Conservation (phyloP, 1,140 invertebrate genomes). For the Hylaeus volcanicus region DNA sequence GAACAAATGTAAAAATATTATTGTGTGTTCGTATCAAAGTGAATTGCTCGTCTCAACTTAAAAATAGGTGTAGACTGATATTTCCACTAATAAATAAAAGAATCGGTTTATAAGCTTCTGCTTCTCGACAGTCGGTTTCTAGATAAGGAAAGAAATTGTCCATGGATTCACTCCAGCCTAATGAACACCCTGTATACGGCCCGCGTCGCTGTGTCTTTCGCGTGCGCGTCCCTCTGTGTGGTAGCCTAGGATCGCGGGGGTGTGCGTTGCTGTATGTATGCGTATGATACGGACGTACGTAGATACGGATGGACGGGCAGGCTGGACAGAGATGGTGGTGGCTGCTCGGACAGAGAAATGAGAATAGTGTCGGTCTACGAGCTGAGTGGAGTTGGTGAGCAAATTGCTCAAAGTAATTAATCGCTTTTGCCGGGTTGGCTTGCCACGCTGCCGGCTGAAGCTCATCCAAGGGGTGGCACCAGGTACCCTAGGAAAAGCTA, state of each 20-base stretch:
- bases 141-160: too few relatives aligned
- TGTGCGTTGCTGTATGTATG: constrained; percentile 40
- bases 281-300: constrained; percentile 59
- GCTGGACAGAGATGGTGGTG: constrained; percentile 56
- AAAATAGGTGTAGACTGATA: too few relatives aligned
- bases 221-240: constrained; percentile 14
- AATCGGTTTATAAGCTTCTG: too few relatives aligned
- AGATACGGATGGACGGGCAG: constrained; percentile 53
- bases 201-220: constrained; percentile 40
- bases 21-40: too few relatives aligned
- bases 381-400: constrained; percentile 78
- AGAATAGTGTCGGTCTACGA: constrained; percentile 79
- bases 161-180: too few relatives aligned
- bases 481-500: constrained; percentile 70
- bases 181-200: constrained; percentile 12
- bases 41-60: too few relatives aligned
- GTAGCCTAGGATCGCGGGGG: neutral
- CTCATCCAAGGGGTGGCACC: constrained; percentile 74
- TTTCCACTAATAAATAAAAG: too few relatives aligned
- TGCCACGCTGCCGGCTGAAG: constrained; percentile 72
- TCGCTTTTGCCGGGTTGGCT: constrained; percentile 78
- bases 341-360: constrained; percentile 73
- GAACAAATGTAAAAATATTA: too few relatives aligned
- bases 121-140: too few relatives aligned
- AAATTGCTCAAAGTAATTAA: constrained; percentile 80